These are phyloP conservation scores for Drosophila neutralis DNA, from an alignment of 2,888 invertebrate genomes.

Conservation along the genomic window DNA sequence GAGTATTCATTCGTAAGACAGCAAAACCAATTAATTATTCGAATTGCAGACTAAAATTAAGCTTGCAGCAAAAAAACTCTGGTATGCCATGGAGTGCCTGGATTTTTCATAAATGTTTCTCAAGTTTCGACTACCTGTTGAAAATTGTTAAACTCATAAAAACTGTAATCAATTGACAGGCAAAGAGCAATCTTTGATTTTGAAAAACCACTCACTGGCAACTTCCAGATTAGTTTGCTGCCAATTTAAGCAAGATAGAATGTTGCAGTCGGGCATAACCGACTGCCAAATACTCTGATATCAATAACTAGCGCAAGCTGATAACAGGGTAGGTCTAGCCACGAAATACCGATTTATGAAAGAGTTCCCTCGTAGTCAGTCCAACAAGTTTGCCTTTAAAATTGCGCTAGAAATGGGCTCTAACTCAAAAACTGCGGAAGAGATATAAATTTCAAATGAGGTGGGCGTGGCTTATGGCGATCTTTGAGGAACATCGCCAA, in stretches of 20 bases:
- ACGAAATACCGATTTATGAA: background rate
- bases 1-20: too few species aligned
- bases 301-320: background rate
- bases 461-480: too few species aligned
- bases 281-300: background rate
- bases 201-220: background rate
- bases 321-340: background rate
- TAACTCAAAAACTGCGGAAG: too few species aligned
- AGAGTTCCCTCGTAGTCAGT: background rate
- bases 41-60: background rate
- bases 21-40: background rate
- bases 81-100: background rate
- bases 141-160: background rate
- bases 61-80: background rate
- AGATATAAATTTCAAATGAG: too few species aligned
- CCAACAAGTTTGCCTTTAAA: background rate
- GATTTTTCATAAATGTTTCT: background rate
- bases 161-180: background rate
- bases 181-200: background rate
- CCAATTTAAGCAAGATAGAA: background rate
- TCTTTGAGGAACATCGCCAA: too few species aligned
- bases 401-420: too few species aligned
- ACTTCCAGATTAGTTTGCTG: background rate
- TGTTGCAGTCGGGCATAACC: background rate
- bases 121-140: background rate